Conservation (phyloP, 2,797 vertebrate genomes). For the Neomorphus geoffroyi region DNA sequence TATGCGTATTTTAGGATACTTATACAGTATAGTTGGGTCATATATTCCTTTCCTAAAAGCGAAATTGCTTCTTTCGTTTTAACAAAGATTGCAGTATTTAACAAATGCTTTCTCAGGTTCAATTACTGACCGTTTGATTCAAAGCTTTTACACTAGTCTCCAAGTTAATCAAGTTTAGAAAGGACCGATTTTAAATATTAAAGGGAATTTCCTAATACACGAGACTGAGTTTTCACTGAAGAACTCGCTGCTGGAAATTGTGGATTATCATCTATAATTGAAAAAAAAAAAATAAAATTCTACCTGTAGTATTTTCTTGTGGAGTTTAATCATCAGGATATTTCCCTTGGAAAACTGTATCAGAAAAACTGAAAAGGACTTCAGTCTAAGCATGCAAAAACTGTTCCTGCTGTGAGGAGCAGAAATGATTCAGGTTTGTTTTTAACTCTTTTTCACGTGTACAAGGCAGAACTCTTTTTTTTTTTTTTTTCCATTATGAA, state of each 20-base stretch:
- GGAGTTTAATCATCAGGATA: background rate
- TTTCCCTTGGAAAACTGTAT: background rate
- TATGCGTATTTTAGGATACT: background rate
- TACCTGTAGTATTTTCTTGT: background rate
- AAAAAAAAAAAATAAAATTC: background rate
- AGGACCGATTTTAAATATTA: background rate
- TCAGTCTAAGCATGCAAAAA: background rate
- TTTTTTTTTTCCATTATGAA: background rate
- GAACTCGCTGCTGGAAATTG: background rate
- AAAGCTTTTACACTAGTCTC: background rate
- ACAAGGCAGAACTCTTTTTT: background rate
- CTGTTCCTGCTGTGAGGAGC: background rate
- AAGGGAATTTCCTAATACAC: background rate
- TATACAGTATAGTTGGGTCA: background rate
- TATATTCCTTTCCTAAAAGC: background rate
- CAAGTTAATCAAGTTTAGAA: background rate
- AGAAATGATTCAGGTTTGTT: background rate
- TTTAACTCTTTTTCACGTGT: accelerated
- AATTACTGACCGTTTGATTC: background rate
- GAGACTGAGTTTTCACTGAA: background rate
- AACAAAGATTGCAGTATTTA: background rate
- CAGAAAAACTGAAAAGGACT: background rate
- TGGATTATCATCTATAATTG: background rate
- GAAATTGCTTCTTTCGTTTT: background rate
- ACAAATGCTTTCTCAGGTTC: background rate